phyloP scores from a whole-genome alignment of 2,113 vertebrate genomes.

The Eolophus roseicapilla region DNA sequence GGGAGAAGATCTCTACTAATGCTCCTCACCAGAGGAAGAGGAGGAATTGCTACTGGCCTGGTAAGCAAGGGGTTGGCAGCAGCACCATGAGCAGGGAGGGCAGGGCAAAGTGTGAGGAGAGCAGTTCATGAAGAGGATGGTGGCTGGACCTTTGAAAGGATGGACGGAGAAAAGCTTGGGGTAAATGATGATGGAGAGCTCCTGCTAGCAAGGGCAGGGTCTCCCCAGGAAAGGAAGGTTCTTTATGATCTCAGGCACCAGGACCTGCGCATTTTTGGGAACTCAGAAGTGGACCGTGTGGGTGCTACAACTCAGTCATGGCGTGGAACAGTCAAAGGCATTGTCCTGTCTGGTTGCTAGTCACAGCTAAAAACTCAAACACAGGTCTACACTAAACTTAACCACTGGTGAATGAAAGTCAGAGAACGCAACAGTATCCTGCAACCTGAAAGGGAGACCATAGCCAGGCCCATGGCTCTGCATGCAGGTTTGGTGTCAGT shows the following conservation, averaged over 20 bases:
- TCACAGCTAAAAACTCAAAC: neutral
- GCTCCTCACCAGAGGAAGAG: neutral
- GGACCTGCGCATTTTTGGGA: neutral
- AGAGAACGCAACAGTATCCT: neutral
- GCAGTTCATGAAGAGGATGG: neutral
- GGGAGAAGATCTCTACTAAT: neutral
- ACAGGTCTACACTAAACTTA: fast-evolving
- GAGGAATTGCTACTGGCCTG: neutral
- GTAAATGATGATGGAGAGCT: neutral
- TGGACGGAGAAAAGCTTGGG: neutral
- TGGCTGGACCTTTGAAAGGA: neutral
- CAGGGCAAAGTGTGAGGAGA: neutral
- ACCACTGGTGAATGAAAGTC: fast-evolving
- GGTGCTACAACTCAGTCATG: neutral
- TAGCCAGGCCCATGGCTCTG: neutral
- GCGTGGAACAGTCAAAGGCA: neutral
- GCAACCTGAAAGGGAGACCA: fast-evolving
- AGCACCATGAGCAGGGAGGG: neutral
- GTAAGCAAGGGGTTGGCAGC: neutral
- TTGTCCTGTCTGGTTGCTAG: neutral
- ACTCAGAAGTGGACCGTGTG: neutral
- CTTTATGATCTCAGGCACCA: neutral
- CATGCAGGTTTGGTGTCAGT: neutral
- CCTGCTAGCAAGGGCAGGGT: neutral
- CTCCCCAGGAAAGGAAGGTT: neutral